Base-by-base conservation (phyloP, 2,888 invertebrate genomes). In the Limnephilus auricula region DNA sequence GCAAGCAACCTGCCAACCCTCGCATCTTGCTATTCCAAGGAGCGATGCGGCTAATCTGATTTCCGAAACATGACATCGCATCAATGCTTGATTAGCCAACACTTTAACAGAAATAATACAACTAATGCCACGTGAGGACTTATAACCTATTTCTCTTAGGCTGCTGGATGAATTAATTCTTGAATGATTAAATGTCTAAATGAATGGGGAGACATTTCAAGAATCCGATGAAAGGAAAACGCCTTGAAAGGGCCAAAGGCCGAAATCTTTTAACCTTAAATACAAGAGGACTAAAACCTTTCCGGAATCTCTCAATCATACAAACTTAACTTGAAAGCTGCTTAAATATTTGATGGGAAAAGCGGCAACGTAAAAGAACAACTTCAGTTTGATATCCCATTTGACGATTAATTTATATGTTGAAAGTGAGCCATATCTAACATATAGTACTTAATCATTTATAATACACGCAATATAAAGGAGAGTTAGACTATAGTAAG, bases 331-430 rank as follows among this genome's bases (percentile, higher is more conserved):
- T 87, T 87, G 79, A 40, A 37, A 34, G 25, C 34, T 79, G 89
- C 89, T 79, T 89, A 79, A 89, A 89, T 89, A 89, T 79, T 89
- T 89, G 30, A 89, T 79, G 89, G 40, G 25, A 65, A 65, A 30
- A 40, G 79, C 45, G 34, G 79, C 10, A 79, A 89, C 40, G 79
- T 37, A 89, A 89, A 89, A 89, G 89, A 79, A 40, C 79, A 9
- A 13, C 15, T 37, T 45, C 89, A 87, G 78, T 87, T 87, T 50
- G 25, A 87, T 87, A 65, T 87, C 87, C 78, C 32, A 65, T 65
- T 87, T 87, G 65, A 10, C 86, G 87, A 87, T 87, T 87, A 65
- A 87, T 87, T 87, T 65, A 34, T 32, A 78, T 65, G 87, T 65
- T 50, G 65, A 87, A 87, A 87, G 78, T 65, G 30, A 65, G 32